Conservation (phyloP, 2,797 vertebrate genomes). For the Arrhamphus sclerolepis region DNA sequence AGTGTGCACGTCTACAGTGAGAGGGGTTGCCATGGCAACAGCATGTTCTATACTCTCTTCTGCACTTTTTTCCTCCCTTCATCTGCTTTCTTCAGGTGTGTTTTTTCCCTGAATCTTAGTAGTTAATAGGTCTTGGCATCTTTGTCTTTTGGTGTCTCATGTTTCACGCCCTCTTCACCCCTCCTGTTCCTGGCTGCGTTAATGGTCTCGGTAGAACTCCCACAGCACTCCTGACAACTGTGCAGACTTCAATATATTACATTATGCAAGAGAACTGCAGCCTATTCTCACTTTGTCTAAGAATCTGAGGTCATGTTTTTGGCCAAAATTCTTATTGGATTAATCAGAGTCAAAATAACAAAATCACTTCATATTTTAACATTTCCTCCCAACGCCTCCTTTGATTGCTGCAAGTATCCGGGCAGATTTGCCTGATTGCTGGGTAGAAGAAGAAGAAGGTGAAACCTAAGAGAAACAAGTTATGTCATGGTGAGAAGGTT, state of each 20-base stretch:
- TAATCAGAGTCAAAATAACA: neutral
- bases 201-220: constrained; percentile 13
- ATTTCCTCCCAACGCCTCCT: neutral
- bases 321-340: neutral
- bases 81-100: constrained; percentile 31
- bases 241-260: constrained; percentile 15
- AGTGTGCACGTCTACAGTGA: constrained; percentile 40
- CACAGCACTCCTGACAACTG: constrained; percentile 9
- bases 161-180: constrained; percentile 57
- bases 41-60: neutral
- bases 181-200: constrained; percentile 45
- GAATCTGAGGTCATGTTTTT: constrained; percentile 1
- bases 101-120: constrained; percentile 26
- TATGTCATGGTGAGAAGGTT: constrained; percentile 15
- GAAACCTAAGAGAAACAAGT: constrained; percentile 32
- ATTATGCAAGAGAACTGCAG: neutral
- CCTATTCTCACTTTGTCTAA: neutral
- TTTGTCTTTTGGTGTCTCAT: constrained; percentile 45
- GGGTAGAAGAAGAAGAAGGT: constrained; percentile 5
- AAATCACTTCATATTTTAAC: neutral
- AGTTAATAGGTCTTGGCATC: constrained; percentile 46
- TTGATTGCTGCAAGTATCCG: neutral
- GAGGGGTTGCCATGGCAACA: constrained; percentile 44
- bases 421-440: constrained; percentile 16
- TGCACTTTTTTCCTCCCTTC: neutral